phyloP scores from a whole-genome alignment of 2,797 vertebrate species.

The Spizella passerina region DNA sequence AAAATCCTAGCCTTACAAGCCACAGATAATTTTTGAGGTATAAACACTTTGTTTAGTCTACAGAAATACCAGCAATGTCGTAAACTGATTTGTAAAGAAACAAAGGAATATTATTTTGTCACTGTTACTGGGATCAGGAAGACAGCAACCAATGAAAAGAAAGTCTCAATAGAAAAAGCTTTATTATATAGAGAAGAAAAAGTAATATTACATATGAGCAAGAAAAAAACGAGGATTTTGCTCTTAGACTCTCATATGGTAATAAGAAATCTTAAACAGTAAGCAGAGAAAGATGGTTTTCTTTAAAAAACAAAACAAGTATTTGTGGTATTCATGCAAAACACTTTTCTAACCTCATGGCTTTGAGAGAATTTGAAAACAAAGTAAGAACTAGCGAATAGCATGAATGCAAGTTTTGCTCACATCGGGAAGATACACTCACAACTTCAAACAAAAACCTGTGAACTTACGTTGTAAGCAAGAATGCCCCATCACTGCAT shows the following conservation, averaged over 20 bases:
- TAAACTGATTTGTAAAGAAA: not conserved
- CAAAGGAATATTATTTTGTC: not conserved
- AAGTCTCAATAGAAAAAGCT: not conserved
- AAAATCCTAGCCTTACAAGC: not conserved
- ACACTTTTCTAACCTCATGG: not conserved
- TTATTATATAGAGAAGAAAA: not conserved
- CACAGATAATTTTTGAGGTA: not conserved
- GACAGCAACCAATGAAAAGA: not conserved
- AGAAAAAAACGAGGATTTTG: not conserved
- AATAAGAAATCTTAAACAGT: not conserved
- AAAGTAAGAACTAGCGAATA: not conserved
- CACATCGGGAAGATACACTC: not conserved
- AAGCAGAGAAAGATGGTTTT: not conserved
- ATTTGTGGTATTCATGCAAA: not conserved
- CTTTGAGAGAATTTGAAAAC: not conserved
- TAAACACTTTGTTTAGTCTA: not conserved
- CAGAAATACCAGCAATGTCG: not conserved
- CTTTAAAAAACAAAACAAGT: not conserved
- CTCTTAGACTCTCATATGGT: not conserved
- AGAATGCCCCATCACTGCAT: slow-evolving; percentile 91
- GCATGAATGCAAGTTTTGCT: not conserved
- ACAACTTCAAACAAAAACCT: not conserved
- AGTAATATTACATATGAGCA: not conserved
- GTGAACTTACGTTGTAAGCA: slow-evolving; percentile 91
- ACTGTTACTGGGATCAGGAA: not conserved